Base-by-base conservation (phyloP, 2,113 vertebrate species). In the Hemicordylus capensis region DNA sequence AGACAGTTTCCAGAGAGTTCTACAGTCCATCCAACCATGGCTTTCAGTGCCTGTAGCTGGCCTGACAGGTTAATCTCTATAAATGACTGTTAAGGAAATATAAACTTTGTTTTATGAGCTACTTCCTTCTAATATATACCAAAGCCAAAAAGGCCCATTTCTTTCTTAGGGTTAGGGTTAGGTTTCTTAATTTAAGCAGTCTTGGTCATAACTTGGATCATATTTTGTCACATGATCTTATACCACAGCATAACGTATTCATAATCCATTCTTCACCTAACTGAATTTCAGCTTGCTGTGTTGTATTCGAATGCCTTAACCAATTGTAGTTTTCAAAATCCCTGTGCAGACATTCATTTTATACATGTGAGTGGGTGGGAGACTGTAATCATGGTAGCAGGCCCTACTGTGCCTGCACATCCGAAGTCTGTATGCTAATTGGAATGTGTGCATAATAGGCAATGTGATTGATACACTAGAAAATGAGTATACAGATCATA, bases 1-100 rank as follows among this genome's bases (percentile, higher is more conserved):
- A 81, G 80, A 70, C n/a, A 81, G 48, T 19, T 81, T 56, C 73
- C 24, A 81, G 26, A 56, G 64, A 34, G n/a, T 69, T 81, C 64
- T 81, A 28, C 34, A 42, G 48, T 54, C 37, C 74, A 34, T 24
- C 73, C 22, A 19, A 54, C 48, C 31, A 56, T 51, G 34, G 12
- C 4, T 26, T 70, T 81, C 48, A 54, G 7, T 39, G 64, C 2
- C 51, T 48, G 39, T 9, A 39, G 24, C 24, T 39, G 64, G 66
- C 12, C 37, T 1, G 59, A 48, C n/a, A 39, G 80, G 51, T 31
- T 56, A 70, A 37, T 37, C 37, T 78, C 56, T 79, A 6, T 46
- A 64, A 64, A 64, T 46, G 76, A 64, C 58, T 48, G 42, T 56
- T 37, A 56, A 56, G 51, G 74, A 56, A 54, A 76, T 20, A 20